Evolutionary conservation across 2,113 vertebrate genomes (phyloP).

Genomic region (Anhinga rufa): DNA sequence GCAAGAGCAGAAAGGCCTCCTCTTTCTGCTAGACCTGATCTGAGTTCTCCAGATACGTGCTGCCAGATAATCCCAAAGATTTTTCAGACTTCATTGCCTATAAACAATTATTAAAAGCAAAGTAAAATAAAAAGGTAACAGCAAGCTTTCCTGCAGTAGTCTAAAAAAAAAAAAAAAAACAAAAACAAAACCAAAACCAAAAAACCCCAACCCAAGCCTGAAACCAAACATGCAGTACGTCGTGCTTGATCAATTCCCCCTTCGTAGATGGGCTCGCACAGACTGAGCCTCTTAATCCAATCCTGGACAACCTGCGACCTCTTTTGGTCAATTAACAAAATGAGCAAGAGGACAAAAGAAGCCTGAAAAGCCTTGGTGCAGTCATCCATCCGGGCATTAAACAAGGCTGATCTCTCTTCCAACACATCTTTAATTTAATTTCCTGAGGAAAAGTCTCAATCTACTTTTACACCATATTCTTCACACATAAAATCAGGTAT

Average conservation of each 20-base stretch:
- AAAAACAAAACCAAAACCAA: not conserved
- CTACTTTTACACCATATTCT: not conserved
- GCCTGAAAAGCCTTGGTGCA: not conserved
- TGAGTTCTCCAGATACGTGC: not conserved
- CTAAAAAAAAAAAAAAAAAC: not conserved
- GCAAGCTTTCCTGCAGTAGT: not conserved
- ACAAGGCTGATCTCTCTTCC: not conserved
- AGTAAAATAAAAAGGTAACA: not conserved
- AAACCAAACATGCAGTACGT: not conserved
- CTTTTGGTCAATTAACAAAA: constrained; percentile 58
- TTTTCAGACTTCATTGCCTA: not conserved
- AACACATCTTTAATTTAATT: not conserved
- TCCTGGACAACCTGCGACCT: constrained; percentile 65
- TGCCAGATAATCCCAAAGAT: not conserved
- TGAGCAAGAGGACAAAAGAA: not conserved
- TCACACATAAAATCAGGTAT: not conserved
- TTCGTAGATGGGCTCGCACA: not conserved
- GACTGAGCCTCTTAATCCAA: not conserved
- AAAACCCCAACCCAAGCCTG: not conserved
- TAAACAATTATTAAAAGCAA: not conserved
- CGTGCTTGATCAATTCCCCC: not conserved
- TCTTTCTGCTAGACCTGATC: not conserved
- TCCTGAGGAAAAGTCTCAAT: not conserved
- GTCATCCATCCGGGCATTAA: not conserved
- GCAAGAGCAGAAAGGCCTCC: not conserved